Evolutionary conservation across 1,140 invertebrate genomes (phyloP).

Genomic region (Sycophaga agraensis): DNA sequence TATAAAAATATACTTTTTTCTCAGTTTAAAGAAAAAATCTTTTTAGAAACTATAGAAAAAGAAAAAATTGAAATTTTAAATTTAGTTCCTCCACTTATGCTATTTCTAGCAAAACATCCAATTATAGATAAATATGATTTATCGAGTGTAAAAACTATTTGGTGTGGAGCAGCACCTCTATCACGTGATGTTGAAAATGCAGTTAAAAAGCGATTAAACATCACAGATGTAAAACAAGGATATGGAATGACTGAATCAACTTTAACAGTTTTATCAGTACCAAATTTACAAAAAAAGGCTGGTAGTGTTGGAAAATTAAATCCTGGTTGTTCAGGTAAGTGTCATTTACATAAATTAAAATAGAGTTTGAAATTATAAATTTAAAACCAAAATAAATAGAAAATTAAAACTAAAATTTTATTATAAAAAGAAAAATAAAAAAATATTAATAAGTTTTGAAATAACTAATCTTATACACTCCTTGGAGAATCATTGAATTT

Average conservation of each 20-base stretch:
- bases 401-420: not conserved
- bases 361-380: too few species aligned
- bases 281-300: slow-evolving; percentile 34
- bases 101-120: slow-evolving; percentile 61
- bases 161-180: slow-evolving; percentile 54
- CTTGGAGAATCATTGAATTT: too few species aligned
- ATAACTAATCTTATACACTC: not conserved
- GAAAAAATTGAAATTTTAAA: slow-evolving; percentile 59
- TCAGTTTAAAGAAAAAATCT: slow-evolving; percentile 64
- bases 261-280: slow-evolving; percentile 41
- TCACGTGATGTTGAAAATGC: slow-evolving; percentile 53
- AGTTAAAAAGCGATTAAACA: slow-evolving; percentile 52
- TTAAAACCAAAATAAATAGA: not conserved
- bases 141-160: slow-evolving; percentile 49
- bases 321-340: slow-evolving; percentile 35
- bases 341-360: too few species aligned
- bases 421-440: not conserved
- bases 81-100: slow-evolving; percentile 61
- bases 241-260: slow-evolving; percentile 62
- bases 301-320: slow-evolving; percentile 46
- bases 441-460: not conserved
- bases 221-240: slow-evolving; percentile 48
- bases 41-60: slow-evolving; percentile 60
- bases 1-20: slow-evolving; percentile 55
- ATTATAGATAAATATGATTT: slow-evolving; percentile 54